Conservation (phyloP, 2,888 invertebrate genomes). For the Nomada goodeniana region DNA sequence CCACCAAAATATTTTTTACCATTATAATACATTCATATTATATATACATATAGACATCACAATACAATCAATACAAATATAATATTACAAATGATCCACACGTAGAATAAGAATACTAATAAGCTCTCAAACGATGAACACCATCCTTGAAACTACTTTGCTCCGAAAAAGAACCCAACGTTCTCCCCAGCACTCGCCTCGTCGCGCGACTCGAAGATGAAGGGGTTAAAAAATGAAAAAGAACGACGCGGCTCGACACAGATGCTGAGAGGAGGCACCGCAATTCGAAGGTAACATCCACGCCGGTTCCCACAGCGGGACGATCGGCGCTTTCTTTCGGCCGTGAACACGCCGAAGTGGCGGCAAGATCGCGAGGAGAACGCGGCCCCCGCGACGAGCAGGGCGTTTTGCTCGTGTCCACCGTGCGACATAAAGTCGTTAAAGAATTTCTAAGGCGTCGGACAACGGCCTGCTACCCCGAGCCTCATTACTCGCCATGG, state of each 20-base stretch:
- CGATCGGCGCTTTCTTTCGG: conserved; percentile 31
- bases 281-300: conserved; percentile 11
- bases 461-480: conserved; percentile 76
- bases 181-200: no score
- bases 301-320: conserved; percentile 5
- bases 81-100: no score
- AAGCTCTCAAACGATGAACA: no score
- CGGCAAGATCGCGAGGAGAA: conserved; percentile 4
- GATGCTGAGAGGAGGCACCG: not conserved
- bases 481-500: conserved; percentile 52
- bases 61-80: no score
- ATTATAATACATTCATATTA: no score
- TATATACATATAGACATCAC: no score
- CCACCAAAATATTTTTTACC: no score
- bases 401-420: conserved; percentile 64
- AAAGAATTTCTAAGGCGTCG: conserved; percentile 82
- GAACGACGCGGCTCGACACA: not conserved
- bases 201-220: not conserved
- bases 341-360: not conserved
- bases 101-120: no score
- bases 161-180: no score
- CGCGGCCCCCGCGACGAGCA: conserved; percentile 57
- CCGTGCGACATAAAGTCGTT: conserved; percentile 77
- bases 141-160: no score
- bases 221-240: conserved; percentile 3